A percentile compares a stretch with the other conserved stretches of the same genome.
These are phyloP conservation scores for Acanthopagrus latus DNA, from an alignment of 2,797 vertebrate species.

Conservation along the genomic window DNA sequence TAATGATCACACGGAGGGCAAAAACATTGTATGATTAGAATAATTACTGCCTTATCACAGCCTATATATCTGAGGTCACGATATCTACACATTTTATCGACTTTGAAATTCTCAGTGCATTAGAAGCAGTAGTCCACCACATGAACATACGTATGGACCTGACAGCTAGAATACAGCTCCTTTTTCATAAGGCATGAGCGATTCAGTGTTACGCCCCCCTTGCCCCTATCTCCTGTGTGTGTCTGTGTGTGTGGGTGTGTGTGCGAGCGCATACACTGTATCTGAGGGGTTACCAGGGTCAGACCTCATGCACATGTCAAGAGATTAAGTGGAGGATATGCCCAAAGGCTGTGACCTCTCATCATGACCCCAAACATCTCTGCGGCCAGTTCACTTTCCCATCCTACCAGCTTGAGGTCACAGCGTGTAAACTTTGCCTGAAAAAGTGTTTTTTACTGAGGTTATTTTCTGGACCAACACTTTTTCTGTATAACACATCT, in stretches of 20 bases:
- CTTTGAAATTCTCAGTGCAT: constrained; percentile 9
- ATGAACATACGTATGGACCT: neutral
- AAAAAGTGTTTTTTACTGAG: neutral
- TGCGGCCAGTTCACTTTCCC: neutral
- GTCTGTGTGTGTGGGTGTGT: neutral
- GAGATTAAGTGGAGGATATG: constrained; percentile 10
- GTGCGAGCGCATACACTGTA: neutral
- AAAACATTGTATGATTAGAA: no score
- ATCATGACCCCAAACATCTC: neutral
- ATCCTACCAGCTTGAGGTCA: neutral
- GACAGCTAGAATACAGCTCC: neutral
- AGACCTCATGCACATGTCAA: constrained; percentile 19
- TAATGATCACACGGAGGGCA: neutral
- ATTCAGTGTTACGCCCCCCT: no score
- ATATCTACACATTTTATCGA: constrained; percentile 11
- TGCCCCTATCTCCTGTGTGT: no score
- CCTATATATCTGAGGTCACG: neutral
- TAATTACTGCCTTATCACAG: neutral
- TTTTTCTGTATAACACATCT: neutral
- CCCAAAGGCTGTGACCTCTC: constrained; percentile 19
- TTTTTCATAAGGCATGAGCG: neutral
- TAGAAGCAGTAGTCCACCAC: neutral
- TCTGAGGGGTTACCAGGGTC: neutral
- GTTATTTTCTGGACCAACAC: neutral
- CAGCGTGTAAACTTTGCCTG: neutral